Evolutionary conservation across 2,797 vertebrate genomes (phyloP).

Genomic region (Pristis pectinata): DNA sequence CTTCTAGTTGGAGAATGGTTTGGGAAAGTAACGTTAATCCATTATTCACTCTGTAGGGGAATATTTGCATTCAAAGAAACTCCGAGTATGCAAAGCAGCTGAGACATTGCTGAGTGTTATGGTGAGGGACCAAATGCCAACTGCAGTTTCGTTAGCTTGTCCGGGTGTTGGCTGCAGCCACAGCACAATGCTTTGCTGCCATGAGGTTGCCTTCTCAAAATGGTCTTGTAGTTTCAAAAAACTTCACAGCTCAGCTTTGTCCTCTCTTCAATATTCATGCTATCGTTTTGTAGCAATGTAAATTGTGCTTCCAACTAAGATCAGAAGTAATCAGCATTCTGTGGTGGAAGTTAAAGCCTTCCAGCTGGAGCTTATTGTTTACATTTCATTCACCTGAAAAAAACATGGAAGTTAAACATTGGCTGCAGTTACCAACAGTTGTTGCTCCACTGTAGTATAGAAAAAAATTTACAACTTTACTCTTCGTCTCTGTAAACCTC

Average conservation of each 20-base stretch:
- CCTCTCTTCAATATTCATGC: background rate
- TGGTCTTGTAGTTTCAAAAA: background rate
- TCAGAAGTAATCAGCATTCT: too few relatives aligned
- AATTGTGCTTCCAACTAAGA: background rate
- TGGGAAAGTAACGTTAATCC: too few relatives aligned
- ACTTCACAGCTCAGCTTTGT: background rate
- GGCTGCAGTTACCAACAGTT: too few relatives aligned
- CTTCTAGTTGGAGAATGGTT: too few relatives aligned
- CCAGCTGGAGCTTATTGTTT: background rate
- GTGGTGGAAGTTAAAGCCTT: background rate
- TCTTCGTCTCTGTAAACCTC: too few relatives aligned
- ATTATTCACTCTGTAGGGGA: too few relatives aligned
- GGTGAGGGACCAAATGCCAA: background rate
- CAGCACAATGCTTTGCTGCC: background rate
- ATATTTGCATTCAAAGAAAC: background rate
- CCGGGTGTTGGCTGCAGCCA: background rate
- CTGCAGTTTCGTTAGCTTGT: background rate
- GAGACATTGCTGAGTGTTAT: background rate
- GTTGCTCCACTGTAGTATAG: too few relatives aligned
- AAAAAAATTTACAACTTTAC: too few relatives aligned
- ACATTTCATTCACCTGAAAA: background rate
- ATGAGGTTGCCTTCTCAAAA: background rate
- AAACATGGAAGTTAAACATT: too few relatives aligned
- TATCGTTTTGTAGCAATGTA: background rate
- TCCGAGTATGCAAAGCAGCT: background rate